A percentile compares a stretch with the other conserved stretches of the same genome.
phyloP scores from a whole-genome alignment of 1,140 invertebrate genomes.

The Hetaerina americana region DNA sequence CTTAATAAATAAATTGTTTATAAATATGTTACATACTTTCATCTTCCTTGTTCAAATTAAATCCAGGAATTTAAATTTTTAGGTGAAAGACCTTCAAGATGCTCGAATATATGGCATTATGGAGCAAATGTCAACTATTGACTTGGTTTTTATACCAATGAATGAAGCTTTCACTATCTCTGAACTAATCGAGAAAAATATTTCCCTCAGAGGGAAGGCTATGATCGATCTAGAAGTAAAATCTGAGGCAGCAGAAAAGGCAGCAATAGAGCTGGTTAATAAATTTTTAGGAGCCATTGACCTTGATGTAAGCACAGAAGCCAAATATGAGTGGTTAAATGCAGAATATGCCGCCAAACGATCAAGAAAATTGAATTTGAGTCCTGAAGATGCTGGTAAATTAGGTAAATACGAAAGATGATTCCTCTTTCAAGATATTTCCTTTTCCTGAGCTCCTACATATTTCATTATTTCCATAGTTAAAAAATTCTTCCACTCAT shows the following conservation, averaged over 20 bases:
- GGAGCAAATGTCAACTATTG: slow-evolving; percentile 44
- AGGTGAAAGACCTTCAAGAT: slow-evolving; percentile 60
- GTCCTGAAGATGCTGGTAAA: too few species aligned
- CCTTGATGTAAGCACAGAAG: slow-evolving; percentile 35
- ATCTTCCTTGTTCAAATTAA: too few species aligned
- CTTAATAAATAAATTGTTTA: too few species aligned
- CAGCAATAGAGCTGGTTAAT: slow-evolving; percentile 53
- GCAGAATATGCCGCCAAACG: too few species aligned
- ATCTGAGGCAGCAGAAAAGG: slow-evolving; percentile 45
- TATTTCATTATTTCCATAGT: too few species aligned
- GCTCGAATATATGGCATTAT: slow-evolving; percentile 58
- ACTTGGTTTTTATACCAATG: slow-evolving; percentile 49
- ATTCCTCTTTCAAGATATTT: too few species aligned
- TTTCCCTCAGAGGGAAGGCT: slow-evolving; percentile 25
- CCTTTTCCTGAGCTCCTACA: too few species aligned
- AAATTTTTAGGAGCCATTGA: slow-evolving; percentile 47
- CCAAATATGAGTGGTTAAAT: slow-evolving; percentile 51
- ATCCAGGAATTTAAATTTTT: too few species aligned
- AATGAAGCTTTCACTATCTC: slow-evolving; percentile 44
- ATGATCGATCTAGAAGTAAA: slow-evolving; percentile 37
- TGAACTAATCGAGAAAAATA: slow-evolving; percentile 51
- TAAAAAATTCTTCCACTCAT: too few species aligned
- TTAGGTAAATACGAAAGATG: too few species aligned
- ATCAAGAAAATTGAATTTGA: too few species aligned
- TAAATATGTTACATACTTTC: too few species aligned